Conservation (phyloP, 2,888 invertebrate genomes). For the Acleris emargana region DNA sequence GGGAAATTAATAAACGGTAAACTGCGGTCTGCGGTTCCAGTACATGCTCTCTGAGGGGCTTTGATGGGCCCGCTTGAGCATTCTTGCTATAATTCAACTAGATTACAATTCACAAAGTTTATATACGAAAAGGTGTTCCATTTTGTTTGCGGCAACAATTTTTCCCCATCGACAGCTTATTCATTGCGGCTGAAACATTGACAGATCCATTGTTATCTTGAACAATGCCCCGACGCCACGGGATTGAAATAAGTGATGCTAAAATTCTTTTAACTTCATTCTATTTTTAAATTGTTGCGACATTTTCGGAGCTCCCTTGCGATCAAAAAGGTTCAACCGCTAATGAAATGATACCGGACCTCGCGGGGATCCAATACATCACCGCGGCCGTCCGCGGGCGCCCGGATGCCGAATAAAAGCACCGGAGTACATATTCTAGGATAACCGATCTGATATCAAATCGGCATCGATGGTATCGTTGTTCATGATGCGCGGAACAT, state of each 20-base stretch:
- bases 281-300: slow-evolving; percentile 4
- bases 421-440: slow-evolving; percentile 11
- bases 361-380: slow-evolving; percentile 20
- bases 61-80: neutral
- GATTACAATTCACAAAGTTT: slow-evolving; percentile 7
- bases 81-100: slow-evolving; percentile 15
- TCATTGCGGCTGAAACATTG: slow-evolving; percentile 74
- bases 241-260: slow-evolving; percentile 52
- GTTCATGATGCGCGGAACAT: no score
- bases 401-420: slow-evolving; percentile 29
- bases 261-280: slow-evolving; percentile 26
- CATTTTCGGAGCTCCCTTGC: neutral
- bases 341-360: slow-evolving; percentile 16
- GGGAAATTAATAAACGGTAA: slow-evolving; percentile 24
- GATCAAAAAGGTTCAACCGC: slow-evolving; percentile 2
- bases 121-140: slow-evolving; percentile 1
- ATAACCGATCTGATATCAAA: slow-evolving; percentile 20
- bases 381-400: slow-evolving; percentile 10
- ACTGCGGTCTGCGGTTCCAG: slow-evolving; percentile 22
- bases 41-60: neutral
- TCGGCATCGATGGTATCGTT: no score
- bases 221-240: slow-evolving; percentile 63
- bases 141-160: slow-evolving; percentile 31
- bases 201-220: slow-evolving; percentile 73
- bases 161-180: slow-evolving; percentile 39